Evolutionary conservation across 2,113 vertebrate genomes (phyloP).

Genomic region (Arizona elegans): DNA sequence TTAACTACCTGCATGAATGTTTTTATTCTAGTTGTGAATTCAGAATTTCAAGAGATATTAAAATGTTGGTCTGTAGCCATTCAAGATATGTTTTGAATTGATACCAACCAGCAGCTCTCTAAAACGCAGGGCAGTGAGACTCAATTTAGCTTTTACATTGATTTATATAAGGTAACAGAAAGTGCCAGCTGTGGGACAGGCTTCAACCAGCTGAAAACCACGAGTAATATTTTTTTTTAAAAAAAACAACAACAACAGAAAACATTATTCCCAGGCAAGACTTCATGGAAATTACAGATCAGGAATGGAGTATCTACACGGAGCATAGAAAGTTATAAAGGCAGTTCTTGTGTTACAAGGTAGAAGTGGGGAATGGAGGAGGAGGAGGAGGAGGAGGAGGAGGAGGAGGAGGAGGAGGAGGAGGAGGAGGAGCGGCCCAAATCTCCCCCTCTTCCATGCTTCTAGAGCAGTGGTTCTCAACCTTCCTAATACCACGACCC

Average conservation of each 20-base stretch:
- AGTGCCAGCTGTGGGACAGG: too few relatives aligned
- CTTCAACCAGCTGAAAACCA: background rate
- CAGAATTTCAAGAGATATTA: background rate
- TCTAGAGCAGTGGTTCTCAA: too few relatives aligned
- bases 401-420: too few relatives aligned
- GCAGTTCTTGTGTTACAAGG: background rate
- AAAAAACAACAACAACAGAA: too few relatives aligned
- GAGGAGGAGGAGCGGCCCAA: background rate
- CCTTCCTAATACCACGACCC: too few relatives aligned
- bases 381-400: too few relatives aligned
- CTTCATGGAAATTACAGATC: background rate
- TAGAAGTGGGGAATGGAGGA: background rate
- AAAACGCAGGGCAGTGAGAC: background rate
- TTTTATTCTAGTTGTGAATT: background rate
- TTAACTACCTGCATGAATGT: background rate
- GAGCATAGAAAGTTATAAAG: background rate
- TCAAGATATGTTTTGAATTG: background rate
- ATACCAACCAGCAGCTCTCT: background rate
- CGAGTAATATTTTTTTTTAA: too few relatives aligned
- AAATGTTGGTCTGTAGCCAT: background rate
- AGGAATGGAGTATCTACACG: background rate
- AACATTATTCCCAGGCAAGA: background rate
- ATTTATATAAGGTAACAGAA: background rate
- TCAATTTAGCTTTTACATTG: background rate
- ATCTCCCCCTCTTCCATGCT: background rate